Base-by-base conservation (phyloP, 1,140 invertebrate species). In the Apis florea region DNA sequence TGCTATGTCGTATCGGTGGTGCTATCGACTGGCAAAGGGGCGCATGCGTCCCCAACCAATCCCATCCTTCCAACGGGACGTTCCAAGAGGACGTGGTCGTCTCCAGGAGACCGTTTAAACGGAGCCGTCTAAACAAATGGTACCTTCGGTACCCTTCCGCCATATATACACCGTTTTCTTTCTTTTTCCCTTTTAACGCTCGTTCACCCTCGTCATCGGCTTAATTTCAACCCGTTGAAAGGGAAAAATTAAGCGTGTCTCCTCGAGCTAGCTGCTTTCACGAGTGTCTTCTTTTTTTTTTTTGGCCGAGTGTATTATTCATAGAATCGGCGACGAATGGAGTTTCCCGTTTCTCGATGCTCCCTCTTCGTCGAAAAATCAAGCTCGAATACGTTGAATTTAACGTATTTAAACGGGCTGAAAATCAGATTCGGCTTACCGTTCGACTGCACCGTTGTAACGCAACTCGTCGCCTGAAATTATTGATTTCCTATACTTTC, bases 11-110 rank as follows among this genome's bases (percentile, higher is more conserved):
- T 59, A 70, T 85, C 85, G 79, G 85, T 74, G 79, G 79, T 86
- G 85, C 85, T 86, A 86, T 86, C 85, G 85, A 86, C 85, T 86
- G 51, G 71, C n/a, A n/a, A 67, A 75, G 61, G 47, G 40, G 84
- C 85, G 85, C 85, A 73, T 86, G 85, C 85, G 85, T 79, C 10
- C 31, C 58, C n/a, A 49, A 68, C 61, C 82, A 79, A n/a, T 24
- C 71, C 59, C 61, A 24, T 74, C 78, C 79, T 82, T 69, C 24
- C 54, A 82, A 47, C 73, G 51, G 79, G 49, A 80, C 78, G 53
- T 58, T n/a, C 75, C 24, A 31, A 64, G 66, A 47, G 54, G 47
- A 59, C 67, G 67, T 59, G 26, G 70, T 80, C 66, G 79, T 82
- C 63, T 82, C 79, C 73, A 82, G 73, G 79, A 68, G 66, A 76